phyloP scores from a whole-genome alignment of 2,888 invertebrate species.

The Omphaloscelis lunosa region DNA sequence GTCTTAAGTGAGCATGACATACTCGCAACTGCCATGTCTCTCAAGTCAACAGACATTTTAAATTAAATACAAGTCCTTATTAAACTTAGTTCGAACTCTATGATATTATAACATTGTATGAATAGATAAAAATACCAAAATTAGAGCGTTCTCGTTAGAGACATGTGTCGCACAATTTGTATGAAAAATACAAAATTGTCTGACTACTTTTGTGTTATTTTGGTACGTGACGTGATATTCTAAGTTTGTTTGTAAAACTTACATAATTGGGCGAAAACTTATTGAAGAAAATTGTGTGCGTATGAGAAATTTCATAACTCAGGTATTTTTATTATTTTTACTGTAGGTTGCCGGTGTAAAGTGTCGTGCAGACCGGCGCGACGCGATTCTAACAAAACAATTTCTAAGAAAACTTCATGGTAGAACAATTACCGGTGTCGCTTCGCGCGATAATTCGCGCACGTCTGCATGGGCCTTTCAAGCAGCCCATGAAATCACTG shows the following conservation, averaged over 20 bases:
- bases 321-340: not conserved
- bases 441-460: too few relatives aligned
- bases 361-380: too few relatives aligned
- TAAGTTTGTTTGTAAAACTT: not conserved
- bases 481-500: too few relatives aligned
- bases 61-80: not conserved
- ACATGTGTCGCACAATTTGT: not conserved
- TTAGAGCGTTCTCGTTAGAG: not conserved
- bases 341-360: too few relatives aligned
- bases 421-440: too few relatives aligned
- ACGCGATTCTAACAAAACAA: too few relatives aligned
- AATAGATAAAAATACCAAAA: not conserved
- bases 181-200: not conserved
- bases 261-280: not conserved
- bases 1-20: too few relatives aligned
- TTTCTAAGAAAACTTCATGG: too few relatives aligned
- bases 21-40: too few relatives aligned
- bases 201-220: not conserved
- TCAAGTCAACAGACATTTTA: too few relatives aligned
- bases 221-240: not conserved
- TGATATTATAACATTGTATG: not conserved
- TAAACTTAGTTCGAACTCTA: not conserved
- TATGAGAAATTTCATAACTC: not conserved
- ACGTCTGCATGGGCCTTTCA: too few relatives aligned
- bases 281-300: not conserved